Percentiles rank a stretch among this genome's conserved stretches.
These are phyloP conservation scores for Eristalinus sepulchralis DNA, from an alignment of 2,888 invertebrate species.

Conservation along the genomic window DNA sequence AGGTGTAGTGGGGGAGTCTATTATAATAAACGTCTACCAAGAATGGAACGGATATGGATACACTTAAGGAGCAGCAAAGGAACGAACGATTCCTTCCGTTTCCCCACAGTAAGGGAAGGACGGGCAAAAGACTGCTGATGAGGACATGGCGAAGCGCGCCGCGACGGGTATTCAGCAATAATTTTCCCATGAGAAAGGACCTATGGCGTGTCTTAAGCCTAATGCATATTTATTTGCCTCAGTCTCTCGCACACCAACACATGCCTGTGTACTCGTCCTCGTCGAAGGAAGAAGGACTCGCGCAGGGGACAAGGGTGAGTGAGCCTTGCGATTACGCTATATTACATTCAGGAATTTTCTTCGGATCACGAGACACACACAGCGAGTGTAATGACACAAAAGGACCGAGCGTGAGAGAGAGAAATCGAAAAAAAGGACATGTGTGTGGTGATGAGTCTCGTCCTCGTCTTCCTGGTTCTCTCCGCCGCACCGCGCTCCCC, in stretches of 20 bases:
- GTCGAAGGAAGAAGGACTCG: conserved; percentile 13
- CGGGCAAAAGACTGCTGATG: not conserved
- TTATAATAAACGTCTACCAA: conserved; percentile 57
- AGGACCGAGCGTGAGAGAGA: not conserved
- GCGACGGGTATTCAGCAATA: conserved; percentile 2
- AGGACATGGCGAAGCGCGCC: no score
- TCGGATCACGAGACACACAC: not conserved
- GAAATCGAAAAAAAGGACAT: conserved; percentile 32
- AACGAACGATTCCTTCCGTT: conserved; percentile 43
- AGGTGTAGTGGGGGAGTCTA: not conserved
- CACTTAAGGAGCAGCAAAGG: conserved; percentile 68
- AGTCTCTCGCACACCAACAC: conserved; percentile 48
- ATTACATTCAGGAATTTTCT: conserved; percentile 63
- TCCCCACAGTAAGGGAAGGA: conserved; percentile 35
- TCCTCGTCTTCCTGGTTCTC: conserved; percentile 55
- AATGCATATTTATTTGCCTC: conserved; percentile 64
- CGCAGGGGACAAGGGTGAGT: conserved; percentile 16
- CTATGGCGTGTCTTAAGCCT: conserved; percentile 14
- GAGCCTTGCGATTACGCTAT: conserved; percentile 57
- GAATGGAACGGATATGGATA: conserved; percentile 69
- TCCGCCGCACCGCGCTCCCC: not conserved
- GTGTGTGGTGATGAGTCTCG: conserved; percentile 55
- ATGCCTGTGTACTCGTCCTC: conserved; percentile 10
- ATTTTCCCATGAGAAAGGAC: conserved; percentile 60
- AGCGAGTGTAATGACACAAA: conserved; percentile 23